Evolutionary conservation across 2,113 vertebrate genomes (phyloP).

Genomic region (Poecile atricapillus): DNA sequence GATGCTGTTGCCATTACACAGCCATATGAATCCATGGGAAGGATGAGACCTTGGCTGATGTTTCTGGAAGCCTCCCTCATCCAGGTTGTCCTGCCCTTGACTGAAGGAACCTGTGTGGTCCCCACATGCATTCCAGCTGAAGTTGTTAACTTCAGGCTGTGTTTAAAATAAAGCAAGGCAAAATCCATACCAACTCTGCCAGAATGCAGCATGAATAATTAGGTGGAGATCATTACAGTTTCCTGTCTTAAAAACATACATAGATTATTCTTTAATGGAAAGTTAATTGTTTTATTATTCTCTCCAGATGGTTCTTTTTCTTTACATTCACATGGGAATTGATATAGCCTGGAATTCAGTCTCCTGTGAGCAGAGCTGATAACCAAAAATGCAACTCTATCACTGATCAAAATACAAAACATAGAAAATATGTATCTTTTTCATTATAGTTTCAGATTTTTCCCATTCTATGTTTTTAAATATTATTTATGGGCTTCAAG

Average conservation of each 20-base stretch:
- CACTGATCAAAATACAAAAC: background rate
- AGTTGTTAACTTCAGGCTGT: background rate
- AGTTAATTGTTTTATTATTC: slow-evolving; percentile 80
- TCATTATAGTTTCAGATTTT: background rate
- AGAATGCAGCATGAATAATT: slow-evolving; percentile 46
- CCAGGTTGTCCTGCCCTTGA: background rate
- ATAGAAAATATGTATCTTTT: background rate
- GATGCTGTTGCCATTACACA: background rate
- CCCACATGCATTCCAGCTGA: background rate
- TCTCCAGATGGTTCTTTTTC: slow-evolving; percentile 76
- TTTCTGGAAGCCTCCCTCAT: background rate
- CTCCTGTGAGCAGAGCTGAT: background rate
- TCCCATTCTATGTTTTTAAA: background rate
- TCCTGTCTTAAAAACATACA: slow-evolving; percentile 74
- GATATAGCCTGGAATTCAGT: slow-evolving; percentile 21
- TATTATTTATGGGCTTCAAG: background rate
- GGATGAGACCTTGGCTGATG: background rate
- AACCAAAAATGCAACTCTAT: background rate
- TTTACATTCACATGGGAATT: slow-evolving; percentile 64
- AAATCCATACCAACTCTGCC: background rate
- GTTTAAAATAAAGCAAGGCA: background rate
- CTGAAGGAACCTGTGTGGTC: background rate
- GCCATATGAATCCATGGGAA: background rate
- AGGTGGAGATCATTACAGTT: slow-evolving; percentile 65
- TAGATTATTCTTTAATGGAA: slow-evolving; percentile 80